Percentiles rank a stretch among this genome's conserved stretches.
phyloP scores from a whole-genome alignment of 2,113 vertebrate genomes.

The Toxotes chatareus region DNA sequence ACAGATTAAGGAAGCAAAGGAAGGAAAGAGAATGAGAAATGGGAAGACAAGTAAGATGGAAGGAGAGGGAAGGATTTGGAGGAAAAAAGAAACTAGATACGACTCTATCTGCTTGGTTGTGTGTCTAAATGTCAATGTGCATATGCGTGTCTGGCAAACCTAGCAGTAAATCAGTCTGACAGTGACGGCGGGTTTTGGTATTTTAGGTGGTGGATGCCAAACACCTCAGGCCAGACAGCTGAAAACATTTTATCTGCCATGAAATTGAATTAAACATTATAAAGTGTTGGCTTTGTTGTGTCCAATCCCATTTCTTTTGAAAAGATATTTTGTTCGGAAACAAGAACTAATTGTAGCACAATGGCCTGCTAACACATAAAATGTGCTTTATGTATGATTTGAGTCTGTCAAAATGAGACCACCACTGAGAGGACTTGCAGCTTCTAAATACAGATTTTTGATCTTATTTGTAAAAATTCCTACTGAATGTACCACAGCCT shows the following conservation, averaged over 20 bases:
- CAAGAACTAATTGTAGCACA: constrained; percentile 46
- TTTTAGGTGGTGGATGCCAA: constrained; percentile 47
- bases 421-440: neutral
- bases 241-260: constrained; percentile 54
- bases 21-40: neutral
- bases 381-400: neutral
- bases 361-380: constrained; percentile 7
- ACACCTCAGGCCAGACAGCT: constrained; percentile 33
- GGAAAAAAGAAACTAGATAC: neutral
- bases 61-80: constrained; percentile 1
- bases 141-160: constrained; percentile 38
- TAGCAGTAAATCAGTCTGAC: constrained; percentile 55
- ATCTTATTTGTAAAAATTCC: no score
- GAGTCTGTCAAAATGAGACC: neutral
- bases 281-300: constrained; percentile 45
- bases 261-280: constrained; percentile 57
- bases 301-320: constrained; percentile 9
- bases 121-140: constrained; percentile 47
- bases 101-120: constrained; percentile 8
- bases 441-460: neutral
- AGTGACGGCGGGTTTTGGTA: constrained; percentile 41
- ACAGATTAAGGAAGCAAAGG: neutral
- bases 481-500: no score
- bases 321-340: constrained; percentile 26
- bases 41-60: neutral